Evolutionary conservation across 2,888 invertebrate species (phyloP).

Genomic region (Dusona sp.): DNA sequence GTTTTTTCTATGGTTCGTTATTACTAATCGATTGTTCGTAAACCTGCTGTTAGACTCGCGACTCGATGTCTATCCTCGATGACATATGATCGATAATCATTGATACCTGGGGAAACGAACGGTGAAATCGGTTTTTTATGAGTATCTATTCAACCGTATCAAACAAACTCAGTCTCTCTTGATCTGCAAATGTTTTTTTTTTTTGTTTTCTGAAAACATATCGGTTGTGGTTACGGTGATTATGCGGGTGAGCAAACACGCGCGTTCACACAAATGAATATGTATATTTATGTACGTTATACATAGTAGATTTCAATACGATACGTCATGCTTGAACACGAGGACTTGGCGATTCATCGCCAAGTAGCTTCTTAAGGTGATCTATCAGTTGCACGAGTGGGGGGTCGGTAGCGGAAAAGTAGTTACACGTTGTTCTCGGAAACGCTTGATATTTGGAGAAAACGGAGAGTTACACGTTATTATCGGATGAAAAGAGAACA

Average conservation of each 20-base stretch:
- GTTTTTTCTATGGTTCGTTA: constrained; percentile 36
- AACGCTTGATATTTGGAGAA: too few relatives aligned
- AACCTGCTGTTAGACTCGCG: not conserved
- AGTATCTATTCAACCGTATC: not conserved
- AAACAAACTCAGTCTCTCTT: not conserved
- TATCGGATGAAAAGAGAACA: too few relatives aligned
- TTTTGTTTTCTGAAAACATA: not conserved
- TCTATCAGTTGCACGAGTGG: too few relatives aligned
- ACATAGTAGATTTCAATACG: not conserved
- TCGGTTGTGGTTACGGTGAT: not conserved
- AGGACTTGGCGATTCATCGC: not conserved
- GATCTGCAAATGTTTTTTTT: constrained; percentile 27
- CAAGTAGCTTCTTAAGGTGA: not conserved
- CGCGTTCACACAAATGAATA: not conserved
- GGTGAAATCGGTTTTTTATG: constrained; percentile 20
- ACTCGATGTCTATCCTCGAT: constrained; percentile 28
- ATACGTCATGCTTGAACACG: not conserved
- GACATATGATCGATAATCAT: constrained; percentile 50
- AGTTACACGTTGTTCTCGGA: too few relatives aligned
- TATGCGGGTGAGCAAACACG: constrained; percentile 1
- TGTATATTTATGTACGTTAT: not conserved
- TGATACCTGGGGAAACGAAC: constrained; percentile 25
- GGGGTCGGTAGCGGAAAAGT: too few relatives aligned
- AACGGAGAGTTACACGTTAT: too few relatives aligned
- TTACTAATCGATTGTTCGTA: constrained; percentile 32